Conservation (phyloP, 2,113 vertebrate species). For the Thermophis baileyi region DNA sequence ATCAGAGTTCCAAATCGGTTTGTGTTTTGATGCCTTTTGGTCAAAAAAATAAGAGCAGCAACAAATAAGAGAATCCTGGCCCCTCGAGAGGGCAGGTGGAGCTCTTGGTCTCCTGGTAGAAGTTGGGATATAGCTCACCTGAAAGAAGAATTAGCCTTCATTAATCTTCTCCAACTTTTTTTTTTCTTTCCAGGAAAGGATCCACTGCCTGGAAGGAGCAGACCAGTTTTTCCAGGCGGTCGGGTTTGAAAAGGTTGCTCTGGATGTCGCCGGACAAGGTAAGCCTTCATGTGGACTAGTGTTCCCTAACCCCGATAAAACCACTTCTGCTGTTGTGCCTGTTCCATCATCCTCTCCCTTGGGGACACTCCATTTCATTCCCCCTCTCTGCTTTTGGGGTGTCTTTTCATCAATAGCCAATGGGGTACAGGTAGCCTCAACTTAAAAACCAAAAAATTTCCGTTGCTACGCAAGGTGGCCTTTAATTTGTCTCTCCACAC, state of each 20-base stretch:
- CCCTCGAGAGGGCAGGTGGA: not conserved
- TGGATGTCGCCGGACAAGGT: conserved; percentile 83
- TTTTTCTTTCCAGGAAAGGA: conserved; percentile 76
- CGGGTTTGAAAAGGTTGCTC: conserved; percentile 76
- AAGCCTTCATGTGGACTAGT: conserved; percentile 20
- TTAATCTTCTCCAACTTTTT: not conserved
- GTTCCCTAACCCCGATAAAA: not conserved
- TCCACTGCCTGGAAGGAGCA: conserved; percentile 81
- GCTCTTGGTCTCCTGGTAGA: not conserved
- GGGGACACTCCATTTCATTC: not conserved
- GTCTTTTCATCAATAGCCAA: not conserved
- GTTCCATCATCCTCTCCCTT: not conserved
- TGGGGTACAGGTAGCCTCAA: too few species aligned
- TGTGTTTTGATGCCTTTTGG: not conserved
- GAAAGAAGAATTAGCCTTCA: not conserved
- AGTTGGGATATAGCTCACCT: not conserved
- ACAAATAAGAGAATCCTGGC: not conserved
- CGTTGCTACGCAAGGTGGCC: not conserved
- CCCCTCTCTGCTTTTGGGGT: not conserved
- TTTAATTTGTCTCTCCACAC: too few species aligned
- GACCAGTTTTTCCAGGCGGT: conserved; percentile 85
- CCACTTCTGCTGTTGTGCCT: not conserved
- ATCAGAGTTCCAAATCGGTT: not conserved
- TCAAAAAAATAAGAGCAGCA: not conserved
- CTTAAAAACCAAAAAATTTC: not conserved